Evolutionary conservation across 2,888 invertebrate genomes (phyloP).

Genomic region (Callosobruchus maculatus): DNA sequence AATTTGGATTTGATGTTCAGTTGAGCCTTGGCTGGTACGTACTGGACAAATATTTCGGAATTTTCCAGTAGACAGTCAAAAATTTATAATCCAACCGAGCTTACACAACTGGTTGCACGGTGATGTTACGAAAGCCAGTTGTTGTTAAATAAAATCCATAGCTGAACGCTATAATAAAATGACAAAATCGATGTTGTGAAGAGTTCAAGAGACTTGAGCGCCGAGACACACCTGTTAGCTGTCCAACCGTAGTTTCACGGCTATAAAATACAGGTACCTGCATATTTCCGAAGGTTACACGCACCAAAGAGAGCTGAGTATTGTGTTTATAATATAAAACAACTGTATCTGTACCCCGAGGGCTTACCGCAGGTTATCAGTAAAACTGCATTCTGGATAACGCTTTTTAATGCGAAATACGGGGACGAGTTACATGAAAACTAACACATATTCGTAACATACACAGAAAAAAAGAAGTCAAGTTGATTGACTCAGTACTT

Average conservation of each 20-base stretch:
- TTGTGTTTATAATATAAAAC: neutral
- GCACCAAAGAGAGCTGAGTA: slow-evolving; percentile 8
- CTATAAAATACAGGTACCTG: slow-evolving; percentile 34
- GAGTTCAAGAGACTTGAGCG: neutral
- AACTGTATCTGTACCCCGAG: neutral
- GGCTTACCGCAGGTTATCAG: neutral
- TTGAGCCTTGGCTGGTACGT: no score
- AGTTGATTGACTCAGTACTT: no score
- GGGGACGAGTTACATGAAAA: neutral
- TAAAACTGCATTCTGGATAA: neutral
- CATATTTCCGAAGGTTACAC: slow-evolving; percentile 34
- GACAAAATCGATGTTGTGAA: slow-evolving; percentile 2
- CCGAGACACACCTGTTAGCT: slow-evolving; percentile 13
- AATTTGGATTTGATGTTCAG: no score
- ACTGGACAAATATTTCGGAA: neutral
- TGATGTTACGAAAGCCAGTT: neutral
- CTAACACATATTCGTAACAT: no score
- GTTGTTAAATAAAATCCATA: neutral
- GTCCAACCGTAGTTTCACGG: slow-evolving; percentile 16
- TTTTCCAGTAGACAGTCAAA: neutral
- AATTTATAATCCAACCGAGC: neutral
- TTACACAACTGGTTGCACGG: neutral
- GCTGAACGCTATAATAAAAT: neutral
- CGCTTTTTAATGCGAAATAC: neutral
- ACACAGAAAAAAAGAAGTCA: no score